Evolutionary conservation across 1,140 invertebrate species (phyloP).

Genomic region (Drosophila novamexicana): DNA sequence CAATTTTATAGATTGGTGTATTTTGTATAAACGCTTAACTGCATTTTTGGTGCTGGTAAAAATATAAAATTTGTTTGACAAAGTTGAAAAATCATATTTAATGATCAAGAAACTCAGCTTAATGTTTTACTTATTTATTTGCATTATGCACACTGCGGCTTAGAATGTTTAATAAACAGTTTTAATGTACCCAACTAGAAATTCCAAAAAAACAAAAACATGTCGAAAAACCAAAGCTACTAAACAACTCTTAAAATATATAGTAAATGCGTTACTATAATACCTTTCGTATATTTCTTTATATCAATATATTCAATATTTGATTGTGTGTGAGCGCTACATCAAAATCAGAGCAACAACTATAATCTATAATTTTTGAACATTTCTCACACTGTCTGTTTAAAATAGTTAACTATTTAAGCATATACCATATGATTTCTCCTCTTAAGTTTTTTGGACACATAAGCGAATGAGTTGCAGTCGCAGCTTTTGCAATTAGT

Average conservation of each 20-base stretch:
- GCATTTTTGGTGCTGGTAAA: conserved; percentile 48
- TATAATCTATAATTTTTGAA: conserved; percentile 39
- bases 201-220: conserved; percentile 49
- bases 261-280: conserved; percentile 34
- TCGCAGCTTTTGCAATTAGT: conserved; percentile 30
- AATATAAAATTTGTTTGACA: conserved; percentile 6
- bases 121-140: conserved; percentile 84
- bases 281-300: conserved; percentile 23
- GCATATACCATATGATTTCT: conserved; percentile 33
- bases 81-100: conserved; percentile 28
- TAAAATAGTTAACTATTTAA: conserved; percentile 42
- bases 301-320: conserved; percentile 35
- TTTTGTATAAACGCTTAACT: conserved; percentile 65
- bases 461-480: conserved; percentile 17
- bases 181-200: conserved; percentile 67
- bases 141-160: conserved; percentile 84
- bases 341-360: conserved; percentile 41
- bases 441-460: conserved; percentile 30
- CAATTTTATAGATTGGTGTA: conserved; percentile 68
- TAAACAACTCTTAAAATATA: conserved; percentile 26
- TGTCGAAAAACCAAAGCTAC: conserved; percentile 14
- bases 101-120: conserved; percentile 82
- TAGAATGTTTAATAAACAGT: conserved; percentile 73
- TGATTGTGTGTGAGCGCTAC: conserved; percentile 41
- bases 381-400: conserved; percentile 67